These are phyloP conservation scores for Rousettus leschenaultii DNA, from an alignment of 2,113 vertebrate species.

Conservation along the genomic window DNA sequence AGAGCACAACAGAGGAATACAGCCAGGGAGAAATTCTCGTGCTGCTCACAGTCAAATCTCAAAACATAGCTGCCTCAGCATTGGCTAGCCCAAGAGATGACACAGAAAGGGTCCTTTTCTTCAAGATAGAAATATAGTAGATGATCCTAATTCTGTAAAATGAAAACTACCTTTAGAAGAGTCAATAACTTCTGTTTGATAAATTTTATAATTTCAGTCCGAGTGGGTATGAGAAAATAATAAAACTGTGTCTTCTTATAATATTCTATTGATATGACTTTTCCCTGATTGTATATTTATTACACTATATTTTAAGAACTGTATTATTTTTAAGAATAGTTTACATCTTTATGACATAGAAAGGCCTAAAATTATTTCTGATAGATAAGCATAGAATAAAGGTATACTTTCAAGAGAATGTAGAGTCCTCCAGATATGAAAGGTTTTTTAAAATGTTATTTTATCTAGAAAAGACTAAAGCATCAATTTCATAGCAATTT, in stretches of 20 bases:
- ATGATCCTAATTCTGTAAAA: neutral
- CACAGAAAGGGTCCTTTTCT: neutral
- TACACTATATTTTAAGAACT: neutral
- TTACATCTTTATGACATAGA: constrained; percentile 8
- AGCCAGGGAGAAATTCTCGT: neutral
- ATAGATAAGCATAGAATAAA: neutral
- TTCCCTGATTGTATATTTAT: constrained; percentile 9
- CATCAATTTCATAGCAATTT: neutral
- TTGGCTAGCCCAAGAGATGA: neutral
- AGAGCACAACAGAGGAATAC: neutral
- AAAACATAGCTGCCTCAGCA: neutral
- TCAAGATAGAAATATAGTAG: neutral
- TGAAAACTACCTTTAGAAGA: neutral
- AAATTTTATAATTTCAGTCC: neutral
- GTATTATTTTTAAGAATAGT: neutral
- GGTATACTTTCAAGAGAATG: neutral
- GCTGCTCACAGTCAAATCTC: neutral
- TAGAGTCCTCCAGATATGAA: neutral
- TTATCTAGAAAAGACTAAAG: neutral
- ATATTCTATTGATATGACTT: neutral
- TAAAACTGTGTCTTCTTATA: neutral
- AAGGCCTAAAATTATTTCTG: constrained; percentile 12
- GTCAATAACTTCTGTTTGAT: neutral
- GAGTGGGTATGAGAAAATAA: neutral
- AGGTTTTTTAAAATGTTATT: neutral